Evolutionary conservation across 2,888 invertebrate genomes (phyloP).

Genomic region (Drosophila macrospina): DNA sequence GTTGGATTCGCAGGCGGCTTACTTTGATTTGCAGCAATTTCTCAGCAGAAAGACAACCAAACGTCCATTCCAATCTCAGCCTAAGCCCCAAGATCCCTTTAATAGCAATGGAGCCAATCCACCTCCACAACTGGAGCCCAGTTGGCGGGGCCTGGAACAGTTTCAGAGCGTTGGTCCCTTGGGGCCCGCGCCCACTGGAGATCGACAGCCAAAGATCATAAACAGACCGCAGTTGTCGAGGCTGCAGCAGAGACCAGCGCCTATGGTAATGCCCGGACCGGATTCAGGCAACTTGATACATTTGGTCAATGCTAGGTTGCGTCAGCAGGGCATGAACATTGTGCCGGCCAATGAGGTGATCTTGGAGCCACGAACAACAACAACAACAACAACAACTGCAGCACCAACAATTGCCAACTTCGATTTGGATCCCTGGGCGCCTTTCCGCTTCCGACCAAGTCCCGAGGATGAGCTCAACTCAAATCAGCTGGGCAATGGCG

Average conservation of each 20-base stretch:
- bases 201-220: conserved; percentile 36
- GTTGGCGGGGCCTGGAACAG: neutral
- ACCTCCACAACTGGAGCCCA: neutral
- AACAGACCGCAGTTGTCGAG: conserved; percentile 30
- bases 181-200: conserved; percentile 1
- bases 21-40: conserved; percentile 42
- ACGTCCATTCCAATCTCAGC: conserved; percentile 7
- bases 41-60: conserved; percentile 30
- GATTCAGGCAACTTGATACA: conserved; percentile 37
- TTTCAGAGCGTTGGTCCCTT: conserved; percentile 29
- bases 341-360: conserved; percentile 41
- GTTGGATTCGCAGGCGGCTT: conserved; percentile 26
- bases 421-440: conserved; percentile 57
- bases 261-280: neutral
- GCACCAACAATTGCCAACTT: conserved; percentile 4
- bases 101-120: neutral
- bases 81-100: neutral
- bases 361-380: conserved; percentile 2
- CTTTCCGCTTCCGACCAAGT: conserved; percentile 60
- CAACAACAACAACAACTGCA: conserved; percentile 3
- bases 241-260: neutral
- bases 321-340: conserved; percentile 68
- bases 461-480: conserved; percentile 30
- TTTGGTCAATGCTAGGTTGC: conserved; percentile 57
- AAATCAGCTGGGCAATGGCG: conserved; percentile 26